A percentile compares a stretch with the other conserved stretches of the same genome.
Evolutionary conservation across 2,113 vertebrate genomes (phyloP).

Genomic region (Pseudopodoces humilis): DNA sequence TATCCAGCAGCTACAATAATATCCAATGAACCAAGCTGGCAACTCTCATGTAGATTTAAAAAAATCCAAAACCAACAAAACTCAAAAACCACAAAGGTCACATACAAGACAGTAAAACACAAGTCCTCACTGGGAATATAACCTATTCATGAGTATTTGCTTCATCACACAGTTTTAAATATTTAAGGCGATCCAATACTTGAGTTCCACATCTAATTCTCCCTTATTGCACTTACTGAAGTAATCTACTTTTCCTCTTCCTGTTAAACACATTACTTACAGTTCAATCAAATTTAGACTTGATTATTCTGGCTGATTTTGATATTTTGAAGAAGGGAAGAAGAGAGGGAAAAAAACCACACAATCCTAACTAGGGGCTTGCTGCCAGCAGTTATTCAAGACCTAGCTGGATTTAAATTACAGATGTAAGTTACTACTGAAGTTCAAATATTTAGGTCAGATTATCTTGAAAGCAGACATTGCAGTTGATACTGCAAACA

Average conservation of each 20-base stretch:
- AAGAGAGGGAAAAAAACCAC: fast-evolving
- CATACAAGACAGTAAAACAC: neutral
- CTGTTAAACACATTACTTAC: slow-evolving; percentile 16
- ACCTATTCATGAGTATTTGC: neutral
- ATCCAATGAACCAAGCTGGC: neutral
- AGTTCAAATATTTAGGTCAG: slow-evolving; percentile 45
- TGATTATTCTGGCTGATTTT: neutral
- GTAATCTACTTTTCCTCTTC: slow-evolving; percentile 11
- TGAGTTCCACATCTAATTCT: slow-evolving; percentile 46
- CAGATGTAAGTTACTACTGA: slow-evolving; percentile 6
- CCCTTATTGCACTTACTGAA: slow-evolving; percentile 40
- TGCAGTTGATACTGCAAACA: slow-evolving; percentile 13
- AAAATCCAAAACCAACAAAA: neutral
- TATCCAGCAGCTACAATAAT: neutral
- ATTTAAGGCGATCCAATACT: slow-evolving; percentile 9
- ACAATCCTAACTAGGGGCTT: slow-evolving; percentile 3
- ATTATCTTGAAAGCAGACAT: slow-evolving; percentile 7
- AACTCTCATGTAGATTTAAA: neutral
- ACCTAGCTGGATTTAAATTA: slow-evolving; percentile 8
- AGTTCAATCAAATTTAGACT: slow-evolving; percentile 31
- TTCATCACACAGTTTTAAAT: slow-evolving; percentile 1
- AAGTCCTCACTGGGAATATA: slow-evolving; percentile 13
- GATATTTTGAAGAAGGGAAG: neutral
- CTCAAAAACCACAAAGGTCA: neutral
- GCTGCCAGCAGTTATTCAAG: slow-evolving; percentile 59